Percentiles rank a stretch among this genome's conserved stretches.
phyloP scores from a whole-genome alignment of 2,888 invertebrate genomes.

The Eupithecia tripunctaria region DNA sequence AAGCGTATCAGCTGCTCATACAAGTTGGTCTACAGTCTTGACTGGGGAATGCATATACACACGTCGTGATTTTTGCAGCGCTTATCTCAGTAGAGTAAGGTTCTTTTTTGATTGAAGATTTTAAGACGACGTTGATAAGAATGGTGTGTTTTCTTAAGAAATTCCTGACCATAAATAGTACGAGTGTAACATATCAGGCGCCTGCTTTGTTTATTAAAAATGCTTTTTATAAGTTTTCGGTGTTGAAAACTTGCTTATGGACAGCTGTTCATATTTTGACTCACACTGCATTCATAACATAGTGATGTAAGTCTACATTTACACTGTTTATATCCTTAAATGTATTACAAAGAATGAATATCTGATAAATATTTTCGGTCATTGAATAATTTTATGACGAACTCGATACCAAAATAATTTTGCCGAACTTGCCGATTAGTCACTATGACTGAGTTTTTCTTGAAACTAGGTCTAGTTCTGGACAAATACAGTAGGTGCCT shows the following conservation, averaged over 20 bases:
- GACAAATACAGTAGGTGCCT: neutral
- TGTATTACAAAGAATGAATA: neutral
- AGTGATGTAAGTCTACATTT: neutral
- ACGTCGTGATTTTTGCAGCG: constrained; percentile 11
- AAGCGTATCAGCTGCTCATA: constrained; percentile 33
- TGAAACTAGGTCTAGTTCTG: neutral
- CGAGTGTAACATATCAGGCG: constrained; percentile 64
- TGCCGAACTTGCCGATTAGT: neutral
- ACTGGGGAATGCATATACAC: constrained; percentile 19
- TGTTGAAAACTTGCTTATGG: constrained; percentile 34
- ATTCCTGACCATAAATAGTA: constrained; percentile 80
- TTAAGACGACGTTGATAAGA: constrained; percentile 33
- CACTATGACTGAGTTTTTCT: neutral
- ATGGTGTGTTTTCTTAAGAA: constrained; percentile 72
- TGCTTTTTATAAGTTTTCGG: constrained; percentile 36
- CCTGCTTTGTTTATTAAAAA: constrained; percentile 49
- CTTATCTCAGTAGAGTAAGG: constrained; percentile 28
- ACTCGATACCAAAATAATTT: neutral
- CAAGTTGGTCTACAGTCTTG: constrained; percentile 31
- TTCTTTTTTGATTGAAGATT: constrained; percentile 26
- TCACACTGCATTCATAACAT: neutral
- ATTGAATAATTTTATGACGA: constrained; percentile 4
- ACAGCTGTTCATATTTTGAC: constrained; percentile 28
- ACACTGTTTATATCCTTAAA: neutral
- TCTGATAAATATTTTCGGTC: neutral